Conservation (phyloP, 2,888 invertebrate genomes). For the Apoderus coryli region DNA sequence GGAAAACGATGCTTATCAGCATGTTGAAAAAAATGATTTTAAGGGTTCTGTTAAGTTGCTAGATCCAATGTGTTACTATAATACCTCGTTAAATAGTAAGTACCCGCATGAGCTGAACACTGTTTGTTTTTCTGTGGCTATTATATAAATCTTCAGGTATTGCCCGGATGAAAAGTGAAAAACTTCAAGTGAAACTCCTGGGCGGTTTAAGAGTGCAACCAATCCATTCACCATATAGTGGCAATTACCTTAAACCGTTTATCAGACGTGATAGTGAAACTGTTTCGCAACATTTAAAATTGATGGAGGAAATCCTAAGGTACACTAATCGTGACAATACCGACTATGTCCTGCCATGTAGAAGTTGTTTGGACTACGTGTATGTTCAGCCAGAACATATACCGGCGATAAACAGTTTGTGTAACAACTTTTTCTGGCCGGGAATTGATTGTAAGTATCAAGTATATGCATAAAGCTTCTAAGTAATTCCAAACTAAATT, state of each 20-base stretch:
- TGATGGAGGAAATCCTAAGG: slow-evolving; percentile 48
- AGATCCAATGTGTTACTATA: slow-evolving; percentile 30
- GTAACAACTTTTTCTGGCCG: slow-evolving; percentile 80
- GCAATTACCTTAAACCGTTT: slow-evolving; percentile 65
- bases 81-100: slow-evolving; percentile 29
- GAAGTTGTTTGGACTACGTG: slow-evolving; percentile 64
- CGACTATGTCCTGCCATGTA: slow-evolving; percentile 28
- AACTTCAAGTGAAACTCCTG: slow-evolving; percentile 24
- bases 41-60: slow-evolving; percentile 18
- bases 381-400: slow-evolving; percentile 81
- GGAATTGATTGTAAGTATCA: slow-evolving; percentile 73
- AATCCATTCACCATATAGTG: slow-evolving; percentile 56
- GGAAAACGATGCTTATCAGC: no score
- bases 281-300: slow-evolving; percentile 53
- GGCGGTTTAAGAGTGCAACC: slow-evolving; percentile 27
- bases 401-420: slow-evolving; percentile 71
- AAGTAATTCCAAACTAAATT: no score
- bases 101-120: slow-evolving; percentile 7
- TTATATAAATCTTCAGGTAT: slow-evolving; percentile 18
- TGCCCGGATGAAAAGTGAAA: slow-evolving; percentile 20
- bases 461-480: no score
- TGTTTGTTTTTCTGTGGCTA: background rate
- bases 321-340: slow-evolving; percentile 35
- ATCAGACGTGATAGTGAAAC: slow-evolving; percentile 57
- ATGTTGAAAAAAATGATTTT: slow-evolving; percentile 7